phyloP scores from a whole-genome alignment of 2,113 vertebrate species.

The Istiophorus platypterus region DNA sequence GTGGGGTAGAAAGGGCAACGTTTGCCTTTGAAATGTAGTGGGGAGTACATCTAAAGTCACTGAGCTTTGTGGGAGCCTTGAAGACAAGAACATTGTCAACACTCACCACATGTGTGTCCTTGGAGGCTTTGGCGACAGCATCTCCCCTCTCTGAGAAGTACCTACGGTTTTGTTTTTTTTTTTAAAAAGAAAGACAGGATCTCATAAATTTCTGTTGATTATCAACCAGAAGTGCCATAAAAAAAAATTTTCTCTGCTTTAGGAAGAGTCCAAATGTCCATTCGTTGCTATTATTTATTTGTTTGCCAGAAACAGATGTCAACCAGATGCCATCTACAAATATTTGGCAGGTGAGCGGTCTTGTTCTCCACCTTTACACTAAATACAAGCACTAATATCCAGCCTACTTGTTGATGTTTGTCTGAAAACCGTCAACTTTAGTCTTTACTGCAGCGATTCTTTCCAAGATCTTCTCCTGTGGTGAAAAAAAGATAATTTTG shows the following conservation, averaged over 20 bases:
- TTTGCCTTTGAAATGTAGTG: too few relatives aligned
- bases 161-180: constrained; percentile 23
- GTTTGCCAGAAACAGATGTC: not conserved
- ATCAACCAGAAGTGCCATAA: not conserved
- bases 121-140: constrained; percentile 92
- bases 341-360: too few relatives aligned
- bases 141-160: constrained; percentile 89
- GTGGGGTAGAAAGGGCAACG: too few relatives aligned
- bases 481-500: not conserved
- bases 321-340: too few relatives aligned
- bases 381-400: not conserved
- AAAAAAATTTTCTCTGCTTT: not conserved
- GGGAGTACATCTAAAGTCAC: too few relatives aligned
- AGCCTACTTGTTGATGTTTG: constrained; percentile 76
- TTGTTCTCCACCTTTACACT: too few relatives aligned
- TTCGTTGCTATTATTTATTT: not conserved
- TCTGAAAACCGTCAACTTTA: constrained; percentile 90
- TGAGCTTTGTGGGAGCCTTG: too few relatives aligned
- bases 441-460: constrained; percentile 89
- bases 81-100: not conserved
- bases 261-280: not conserved
- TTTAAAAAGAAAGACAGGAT: not conserved
- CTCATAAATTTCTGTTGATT: too few relatives aligned
- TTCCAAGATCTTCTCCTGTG: constrained; percentile 92
- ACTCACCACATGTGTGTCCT: constrained; percentile 92